Conservation (phyloP, 2,797 vertebrate genomes). For the Syngnathus rostellatus region DNA sequence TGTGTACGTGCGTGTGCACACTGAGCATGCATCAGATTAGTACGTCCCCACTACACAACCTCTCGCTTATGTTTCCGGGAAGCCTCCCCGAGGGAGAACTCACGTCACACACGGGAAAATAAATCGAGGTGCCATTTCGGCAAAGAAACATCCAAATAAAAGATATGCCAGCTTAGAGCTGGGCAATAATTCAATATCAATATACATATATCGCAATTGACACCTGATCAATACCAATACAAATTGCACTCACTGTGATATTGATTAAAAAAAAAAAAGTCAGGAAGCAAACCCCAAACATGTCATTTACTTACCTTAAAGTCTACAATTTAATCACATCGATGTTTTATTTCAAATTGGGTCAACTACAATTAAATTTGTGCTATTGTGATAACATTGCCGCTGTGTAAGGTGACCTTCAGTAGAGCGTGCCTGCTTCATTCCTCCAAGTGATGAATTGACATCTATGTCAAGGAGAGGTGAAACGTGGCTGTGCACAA, state of each 20-base stretch:
- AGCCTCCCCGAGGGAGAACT: slow-evolving; percentile 30
- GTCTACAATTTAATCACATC: neutral
- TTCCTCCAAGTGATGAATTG: slow-evolving; percentile 12
- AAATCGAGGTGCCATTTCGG: neutral
- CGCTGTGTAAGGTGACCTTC: neutral
- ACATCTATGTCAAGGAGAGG: slow-evolving; percentile 18
- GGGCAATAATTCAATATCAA: too few species aligned
- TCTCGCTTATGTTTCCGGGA: slow-evolving; percentile 16
- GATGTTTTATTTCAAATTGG: neutral
- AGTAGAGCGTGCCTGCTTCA: neutral
- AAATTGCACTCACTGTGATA: too few species aligned
- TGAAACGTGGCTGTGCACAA: slow-evolving; percentile 13
- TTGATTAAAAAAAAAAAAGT: too few species aligned
- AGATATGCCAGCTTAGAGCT: too few species aligned
- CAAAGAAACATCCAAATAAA: neutral
- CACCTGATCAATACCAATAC: too few species aligned
- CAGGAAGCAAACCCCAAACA: too few species aligned
- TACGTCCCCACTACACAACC: slow-evolving; percentile 1
- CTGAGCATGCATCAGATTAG: slow-evolving; percentile 14
- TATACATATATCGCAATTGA: too few species aligned
- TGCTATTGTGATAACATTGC: neutral
- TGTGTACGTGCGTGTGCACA: slow-evolving; percentile 4
- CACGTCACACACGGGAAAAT: slow-evolving; percentile 20
- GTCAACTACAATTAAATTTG: neutral
- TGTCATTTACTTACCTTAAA: neutral